phyloP scores from a whole-genome alignment of 2,888 invertebrate genomes.

The Acronicta alni region DNA sequence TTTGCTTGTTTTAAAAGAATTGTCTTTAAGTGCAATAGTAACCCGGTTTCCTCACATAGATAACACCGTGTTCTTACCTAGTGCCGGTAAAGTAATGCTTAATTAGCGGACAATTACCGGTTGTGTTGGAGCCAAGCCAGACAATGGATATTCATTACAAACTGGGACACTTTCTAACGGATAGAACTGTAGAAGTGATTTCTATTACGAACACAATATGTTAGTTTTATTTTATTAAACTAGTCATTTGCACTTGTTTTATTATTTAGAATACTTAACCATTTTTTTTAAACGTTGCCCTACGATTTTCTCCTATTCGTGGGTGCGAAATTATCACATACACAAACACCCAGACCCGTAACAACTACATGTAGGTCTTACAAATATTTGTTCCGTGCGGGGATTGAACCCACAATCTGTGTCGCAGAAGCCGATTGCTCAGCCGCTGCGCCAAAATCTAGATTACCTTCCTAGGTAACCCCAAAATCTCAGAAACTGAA shows the following conservation, averaged over 20 bases:
- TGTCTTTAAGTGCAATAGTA: constrained; percentile 2
- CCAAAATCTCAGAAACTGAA: too few relatives aligned
- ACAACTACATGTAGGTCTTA: too few relatives aligned
- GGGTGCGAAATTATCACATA: too few relatives aligned
- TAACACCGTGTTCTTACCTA: constrained; percentile 17
- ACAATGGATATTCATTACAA: constrained; percentile 48
- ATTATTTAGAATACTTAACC: neutral
- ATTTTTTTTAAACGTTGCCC: too few relatives aligned
- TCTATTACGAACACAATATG: constrained; percentile 23
- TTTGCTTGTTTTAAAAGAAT: neutral
- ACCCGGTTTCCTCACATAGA: constrained; percentile 34
- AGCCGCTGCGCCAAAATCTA: too few relatives aligned
- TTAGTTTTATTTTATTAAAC: constrained; percentile 11
- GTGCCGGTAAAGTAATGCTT: constrained; percentile 36
- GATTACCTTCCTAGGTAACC: too few relatives aligned
- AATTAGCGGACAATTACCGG: constrained; percentile 49
- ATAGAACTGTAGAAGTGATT: constrained; percentile 30
- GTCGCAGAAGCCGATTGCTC: too few relatives aligned
- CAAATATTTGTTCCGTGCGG: too few relatives aligned
- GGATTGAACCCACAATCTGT: too few relatives aligned
- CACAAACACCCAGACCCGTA: too few relatives aligned
- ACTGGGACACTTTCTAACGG: constrained; percentile 53
- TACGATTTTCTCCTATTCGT: too few relatives aligned
- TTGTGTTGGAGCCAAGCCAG: constrained; percentile 30
- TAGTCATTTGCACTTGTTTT: constrained; percentile 10